Evolutionary conservation across 2,113 vertebrate species (phyloP).

Genomic region (Xiphophorus couchianus): DNA sequence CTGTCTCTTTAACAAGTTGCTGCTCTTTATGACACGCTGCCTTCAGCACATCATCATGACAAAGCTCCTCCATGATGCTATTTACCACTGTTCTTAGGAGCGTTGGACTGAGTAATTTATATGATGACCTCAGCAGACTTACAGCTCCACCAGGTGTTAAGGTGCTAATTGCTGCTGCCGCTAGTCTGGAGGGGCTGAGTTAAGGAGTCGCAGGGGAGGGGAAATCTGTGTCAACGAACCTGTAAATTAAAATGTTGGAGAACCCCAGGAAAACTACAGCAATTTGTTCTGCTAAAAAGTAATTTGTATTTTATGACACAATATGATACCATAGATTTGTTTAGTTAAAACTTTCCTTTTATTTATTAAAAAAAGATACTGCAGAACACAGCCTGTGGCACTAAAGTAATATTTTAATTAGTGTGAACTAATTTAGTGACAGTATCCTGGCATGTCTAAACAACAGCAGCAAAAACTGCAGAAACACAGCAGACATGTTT

Average conservation of each 20-base stretch:
- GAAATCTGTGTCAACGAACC: neutral
- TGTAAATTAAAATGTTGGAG: neutral
- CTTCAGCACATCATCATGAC: too few relatives aligned
- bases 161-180: too few relatives aligned
- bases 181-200: too few relatives aligned
- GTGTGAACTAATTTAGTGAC: neutral
- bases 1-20: too few relatives aligned
- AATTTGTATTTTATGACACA: neutral
- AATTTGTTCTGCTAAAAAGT: neutral
- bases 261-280: neutral
- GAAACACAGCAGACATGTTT: conserved; percentile 28
- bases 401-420: neutral
- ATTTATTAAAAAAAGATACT: neutral
- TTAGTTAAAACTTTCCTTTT: neutral
- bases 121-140: too few relatives aligned
- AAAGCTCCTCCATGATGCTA: too few relatives aligned
- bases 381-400: neutral
- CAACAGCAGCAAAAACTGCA: conserved; percentile 6
- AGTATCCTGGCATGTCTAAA: neutral
- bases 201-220: too few relatives aligned
- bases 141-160: too few relatives aligned
- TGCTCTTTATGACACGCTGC: too few relatives aligned
- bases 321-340: neutral
- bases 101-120: too few relatives aligned
- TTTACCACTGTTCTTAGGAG: too few relatives aligned